Conservation (phyloP, 1,140 invertebrate genomes). For the Lucilia cuprina region DNA sequence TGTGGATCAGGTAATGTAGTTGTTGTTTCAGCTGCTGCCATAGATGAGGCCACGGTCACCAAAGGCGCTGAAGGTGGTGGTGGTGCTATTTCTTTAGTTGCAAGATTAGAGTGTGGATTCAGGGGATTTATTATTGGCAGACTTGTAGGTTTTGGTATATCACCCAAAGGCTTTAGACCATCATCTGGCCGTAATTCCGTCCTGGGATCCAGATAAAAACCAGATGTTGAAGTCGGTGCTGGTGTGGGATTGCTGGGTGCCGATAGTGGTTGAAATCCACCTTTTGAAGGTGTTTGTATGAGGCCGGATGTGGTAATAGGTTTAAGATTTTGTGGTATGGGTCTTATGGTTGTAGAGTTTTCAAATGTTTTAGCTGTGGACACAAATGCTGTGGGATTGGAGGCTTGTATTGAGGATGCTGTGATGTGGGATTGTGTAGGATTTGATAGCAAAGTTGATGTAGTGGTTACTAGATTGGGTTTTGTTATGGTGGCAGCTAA, state of each 20-base stretch:
- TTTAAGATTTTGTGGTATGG: conserved; percentile 11
- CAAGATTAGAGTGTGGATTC: background rate
- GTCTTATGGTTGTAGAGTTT: conserved; percentile 3
- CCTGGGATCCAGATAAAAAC: conserved; percentile 36
- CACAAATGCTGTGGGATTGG: conserved; percentile 12
- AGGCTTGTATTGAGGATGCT: background rate
- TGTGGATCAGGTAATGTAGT: conserved; percentile 30
- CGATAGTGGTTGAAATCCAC: background rate
- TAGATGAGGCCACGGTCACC: background rate
- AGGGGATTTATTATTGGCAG: background rate
- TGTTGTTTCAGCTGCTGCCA: background rate
- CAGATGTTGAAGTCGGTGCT: conserved; percentile 12
- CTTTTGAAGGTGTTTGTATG: background rate
- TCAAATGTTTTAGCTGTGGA: background rate
- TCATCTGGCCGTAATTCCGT: conserved; percentile 40
- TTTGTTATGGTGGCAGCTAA: background rate
- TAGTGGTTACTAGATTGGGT: background rate
- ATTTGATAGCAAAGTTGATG: background rate
- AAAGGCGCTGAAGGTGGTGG: background rate
- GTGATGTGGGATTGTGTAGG: background rate
- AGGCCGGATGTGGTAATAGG: background rate
- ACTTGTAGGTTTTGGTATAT: conserved; percentile 1
- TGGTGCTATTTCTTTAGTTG: background rate
- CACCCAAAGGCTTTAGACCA: conserved; percentile 38
- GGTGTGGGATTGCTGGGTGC: background rate